These are phyloP conservation scores for Criorhina ranunculi DNA, from an alignment of 2,888 invertebrate species.

Conservation along the genomic window DNA sequence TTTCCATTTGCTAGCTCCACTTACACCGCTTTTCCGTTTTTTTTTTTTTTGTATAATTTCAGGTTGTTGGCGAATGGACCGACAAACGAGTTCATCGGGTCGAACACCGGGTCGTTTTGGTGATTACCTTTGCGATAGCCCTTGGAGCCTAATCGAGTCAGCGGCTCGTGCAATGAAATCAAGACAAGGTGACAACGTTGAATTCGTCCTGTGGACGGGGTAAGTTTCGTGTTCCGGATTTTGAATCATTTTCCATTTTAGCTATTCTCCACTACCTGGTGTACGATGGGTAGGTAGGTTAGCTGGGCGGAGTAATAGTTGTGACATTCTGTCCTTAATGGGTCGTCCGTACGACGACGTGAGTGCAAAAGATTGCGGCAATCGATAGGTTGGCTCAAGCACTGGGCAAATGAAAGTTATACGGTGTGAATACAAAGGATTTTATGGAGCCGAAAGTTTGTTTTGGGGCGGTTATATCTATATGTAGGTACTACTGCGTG, in stretches of 20 bases:
- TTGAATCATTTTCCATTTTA: constrained; percentile 48
- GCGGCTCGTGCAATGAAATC: constrained; percentile 94
- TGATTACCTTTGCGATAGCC: constrained; percentile 94
- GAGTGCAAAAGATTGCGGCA: constrained; percentile 33
- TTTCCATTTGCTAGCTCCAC: constrained; percentile 23
- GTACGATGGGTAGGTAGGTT: background rate
- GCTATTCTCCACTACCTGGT: background rate
- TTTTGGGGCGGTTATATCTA: constrained; percentile 2
- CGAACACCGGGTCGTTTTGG: constrained; percentile 90
- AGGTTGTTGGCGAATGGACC: constrained; percentile 89
- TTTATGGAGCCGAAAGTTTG: constrained; percentile 47
- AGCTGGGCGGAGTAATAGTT: constrained; percentile 5
- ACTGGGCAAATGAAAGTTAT: background rate
- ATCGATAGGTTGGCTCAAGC: constrained; percentile 34
- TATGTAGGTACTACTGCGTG: constrained; percentile 23
- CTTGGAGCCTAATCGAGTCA: constrained; percentile 94
- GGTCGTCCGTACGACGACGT: background rate
- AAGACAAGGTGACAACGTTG: constrained; percentile 93
- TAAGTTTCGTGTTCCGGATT: constrained; percentile 84
- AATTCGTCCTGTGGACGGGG: constrained; percentile 98
- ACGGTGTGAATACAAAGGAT: constrained; percentile 23
- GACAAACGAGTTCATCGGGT: constrained; percentile 86
- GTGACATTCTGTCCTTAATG: constrained; percentile 56
- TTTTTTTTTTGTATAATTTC: constrained; percentile 62
- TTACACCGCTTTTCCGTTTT: constrained; percentile 16